Evolutionary conservation across 2,113 vertebrate species (phyloP).

Genomic region (Labeo rohita): DNA sequence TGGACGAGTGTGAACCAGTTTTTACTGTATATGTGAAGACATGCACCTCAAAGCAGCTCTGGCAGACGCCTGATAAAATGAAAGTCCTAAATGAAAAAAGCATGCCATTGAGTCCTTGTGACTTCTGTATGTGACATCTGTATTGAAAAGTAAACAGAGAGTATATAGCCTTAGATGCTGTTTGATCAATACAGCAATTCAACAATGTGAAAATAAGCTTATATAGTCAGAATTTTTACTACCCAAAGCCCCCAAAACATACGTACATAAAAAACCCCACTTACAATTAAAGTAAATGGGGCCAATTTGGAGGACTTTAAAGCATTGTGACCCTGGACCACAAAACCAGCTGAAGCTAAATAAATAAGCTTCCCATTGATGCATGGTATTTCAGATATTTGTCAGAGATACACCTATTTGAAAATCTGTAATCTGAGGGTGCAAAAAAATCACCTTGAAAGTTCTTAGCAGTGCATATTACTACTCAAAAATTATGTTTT

Average conservation of each 20-base stretch:
- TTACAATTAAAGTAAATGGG: not conserved
- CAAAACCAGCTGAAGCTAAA: too few species aligned
- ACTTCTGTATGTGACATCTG: not conserved
- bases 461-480: too few species aligned
- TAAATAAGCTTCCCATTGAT: too few species aligned
- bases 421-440: too few species aligned
- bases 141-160: not conserved
- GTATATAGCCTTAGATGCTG: not conserved
- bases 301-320: not conserved
- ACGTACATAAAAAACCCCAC: too few species aligned
- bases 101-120: not conserved
- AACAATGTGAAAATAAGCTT: not conserved
- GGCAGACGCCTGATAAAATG: not conserved
- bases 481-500: too few species aligned
- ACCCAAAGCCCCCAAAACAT: too few species aligned
- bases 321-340: too few species aligned
- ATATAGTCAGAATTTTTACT: not conserved
- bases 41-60: not conserved
- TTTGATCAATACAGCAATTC: not conserved
- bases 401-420: too few species aligned
- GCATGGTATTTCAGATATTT: too few species aligned
- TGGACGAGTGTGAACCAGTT: not conserved
- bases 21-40: slow-evolving; percentile 8
- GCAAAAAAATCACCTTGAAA: too few species aligned
- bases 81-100: not conserved